Percentiles rank a stretch among this genome's conserved stretches.
Evolutionary conservation across 2,113 vertebrate species (phyloP).

Genomic region (Rana temporaria): DNA sequence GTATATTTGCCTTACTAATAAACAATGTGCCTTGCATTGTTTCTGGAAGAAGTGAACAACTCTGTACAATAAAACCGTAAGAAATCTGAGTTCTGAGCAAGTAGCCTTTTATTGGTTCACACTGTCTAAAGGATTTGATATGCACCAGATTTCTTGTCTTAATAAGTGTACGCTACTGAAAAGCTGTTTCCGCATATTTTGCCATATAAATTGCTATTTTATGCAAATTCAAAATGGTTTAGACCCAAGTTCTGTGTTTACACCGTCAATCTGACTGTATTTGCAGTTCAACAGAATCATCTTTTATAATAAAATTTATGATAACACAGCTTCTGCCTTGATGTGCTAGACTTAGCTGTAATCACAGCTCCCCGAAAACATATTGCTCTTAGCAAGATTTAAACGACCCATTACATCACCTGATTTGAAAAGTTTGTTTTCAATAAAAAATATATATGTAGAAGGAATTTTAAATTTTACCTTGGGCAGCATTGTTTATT

Average conservation of each 20-base stretch:
- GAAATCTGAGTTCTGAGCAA: constrained; percentile 75
- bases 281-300: constrained; percentile 73
- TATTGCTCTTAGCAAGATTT: constrained; percentile 80
- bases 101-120: constrained; percentile 75
- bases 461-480: constrained; percentile 76
- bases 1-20: constrained; percentile 65
- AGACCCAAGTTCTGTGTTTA: constrained; percentile 73
- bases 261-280: constrained; percentile 79
- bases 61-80: constrained; percentile 79
- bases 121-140: constrained; percentile 83
- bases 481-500: constrained; percentile 61
- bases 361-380: constrained; percentile 80
- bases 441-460: constrained; percentile 76
- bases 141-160: constrained; percentile 75
- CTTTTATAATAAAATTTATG: constrained; percentile 80
- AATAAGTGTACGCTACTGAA: constrained; percentile 77
- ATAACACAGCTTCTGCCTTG: constrained; percentile 75
- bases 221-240: constrained; percentile 73
- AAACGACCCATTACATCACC: constrained; percentile 82
- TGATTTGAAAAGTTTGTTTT: constrained; percentile 78
- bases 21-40: constrained; percentile 59
- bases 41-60: constrained; percentile 80
- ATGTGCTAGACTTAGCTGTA: constrained; percentile 71
- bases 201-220: constrained; percentile 75
- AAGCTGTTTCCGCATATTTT: constrained; percentile 67